Evolutionary conservation across 2,888 invertebrate species (phyloP).

Genomic region (Perithous albicinctus): DNA sequence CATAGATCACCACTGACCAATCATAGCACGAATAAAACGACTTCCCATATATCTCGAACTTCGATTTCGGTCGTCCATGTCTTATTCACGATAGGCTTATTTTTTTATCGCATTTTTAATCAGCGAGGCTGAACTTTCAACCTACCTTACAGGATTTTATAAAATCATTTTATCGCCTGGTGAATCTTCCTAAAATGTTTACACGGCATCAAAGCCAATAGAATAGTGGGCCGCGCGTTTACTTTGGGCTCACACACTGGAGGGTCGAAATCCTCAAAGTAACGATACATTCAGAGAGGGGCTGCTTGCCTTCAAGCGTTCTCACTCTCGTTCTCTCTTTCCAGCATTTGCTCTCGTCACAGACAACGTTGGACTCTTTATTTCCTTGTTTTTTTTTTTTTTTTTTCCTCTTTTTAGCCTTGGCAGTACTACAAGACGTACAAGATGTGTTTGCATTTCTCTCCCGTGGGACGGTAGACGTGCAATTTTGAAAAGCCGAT

Average conservation of each 20-base stretch:
- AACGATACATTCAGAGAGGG: slow-evolving; percentile 72
- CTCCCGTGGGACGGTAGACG: slow-evolving; percentile 75
- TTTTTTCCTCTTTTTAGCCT: slow-evolving; percentile 59
- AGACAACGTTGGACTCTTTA: slow-evolving; percentile 21
- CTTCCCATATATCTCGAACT: too few species aligned
- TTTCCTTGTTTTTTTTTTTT: slow-evolving; percentile 18
- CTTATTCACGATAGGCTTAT: too few species aligned
- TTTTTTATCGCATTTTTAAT: background rate
- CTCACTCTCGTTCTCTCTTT: slow-evolving; percentile 36
- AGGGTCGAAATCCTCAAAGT: slow-evolving; percentile 79
- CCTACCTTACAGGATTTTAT: slow-evolving; percentile 31
- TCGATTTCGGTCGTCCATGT: too few species aligned
- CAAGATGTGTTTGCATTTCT: slow-evolving; percentile 82
- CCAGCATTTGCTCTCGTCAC: slow-evolving; percentile 47
- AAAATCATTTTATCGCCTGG: slow-evolving; percentile 57
- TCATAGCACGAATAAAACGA: too few species aligned
- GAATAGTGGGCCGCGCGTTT: slow-evolving; percentile 75
- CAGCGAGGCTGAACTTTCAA: background rate
- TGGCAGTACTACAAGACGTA: slow-evolving; percentile 61
- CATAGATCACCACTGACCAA: too few species aligned
- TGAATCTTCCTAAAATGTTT: slow-evolving; percentile 74
- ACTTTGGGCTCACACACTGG: slow-evolving; percentile 67
- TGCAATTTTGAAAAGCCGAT: slow-evolving; percentile 84
- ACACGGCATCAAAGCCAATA: slow-evolving; percentile 74
- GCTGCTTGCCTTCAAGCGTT: slow-evolving; percentile 57